Conservation (phyloP, 2,797 vertebrate species). For the Brotula barbata region DNA sequence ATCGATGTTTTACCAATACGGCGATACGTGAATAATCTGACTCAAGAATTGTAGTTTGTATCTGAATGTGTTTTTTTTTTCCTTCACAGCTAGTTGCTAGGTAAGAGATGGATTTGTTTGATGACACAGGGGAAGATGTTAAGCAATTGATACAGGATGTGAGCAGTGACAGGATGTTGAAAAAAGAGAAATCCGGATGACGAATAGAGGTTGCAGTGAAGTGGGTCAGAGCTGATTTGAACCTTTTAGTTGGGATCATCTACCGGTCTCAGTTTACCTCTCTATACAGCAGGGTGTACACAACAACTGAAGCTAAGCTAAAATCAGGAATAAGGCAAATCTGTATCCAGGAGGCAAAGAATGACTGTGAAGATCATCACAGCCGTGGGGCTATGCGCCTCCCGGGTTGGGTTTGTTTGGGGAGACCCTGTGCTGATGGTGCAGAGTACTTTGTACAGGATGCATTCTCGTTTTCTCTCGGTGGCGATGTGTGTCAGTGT, state of each 20-base stretch:
- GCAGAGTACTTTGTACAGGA: slow-evolving; percentile 36
- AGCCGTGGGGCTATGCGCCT: slow-evolving; percentile 7
- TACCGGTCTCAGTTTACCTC: slow-evolving; percentile 13
- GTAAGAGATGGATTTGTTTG: not conserved
- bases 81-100: too few relatives aligned
- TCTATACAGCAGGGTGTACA: slow-evolving; percentile 17
- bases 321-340: not conserved
- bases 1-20: too few relatives aligned
- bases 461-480: slow-evolving; percentile 44
- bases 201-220: slow-evolving; percentile 6
- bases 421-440: slow-evolving; percentile 36
- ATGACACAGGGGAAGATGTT: slow-evolving; percentile 8
- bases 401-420: slow-evolving; percentile 8
- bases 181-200: slow-evolving; percentile 36
- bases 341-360: slow-evolving; percentile 1
- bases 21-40: too few relatives aligned
- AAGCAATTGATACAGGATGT: slow-evolving; percentile 39
- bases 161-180: slow-evolving; percentile 37
- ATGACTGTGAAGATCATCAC: slow-evolving; percentile 19
- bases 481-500: slow-evolving; percentile 44
- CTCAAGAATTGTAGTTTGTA: too few relatives aligned
- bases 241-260: slow-evolving; percentile 30
- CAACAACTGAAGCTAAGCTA: not conserved
- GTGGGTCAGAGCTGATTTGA: slow-evolving; percentile 11
- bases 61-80: too few relatives aligned